These are phyloP conservation scores for Eospalax fontanierii DNA, from an alignment of 2,797 vertebrate species.

Conservation along the genomic window DNA sequence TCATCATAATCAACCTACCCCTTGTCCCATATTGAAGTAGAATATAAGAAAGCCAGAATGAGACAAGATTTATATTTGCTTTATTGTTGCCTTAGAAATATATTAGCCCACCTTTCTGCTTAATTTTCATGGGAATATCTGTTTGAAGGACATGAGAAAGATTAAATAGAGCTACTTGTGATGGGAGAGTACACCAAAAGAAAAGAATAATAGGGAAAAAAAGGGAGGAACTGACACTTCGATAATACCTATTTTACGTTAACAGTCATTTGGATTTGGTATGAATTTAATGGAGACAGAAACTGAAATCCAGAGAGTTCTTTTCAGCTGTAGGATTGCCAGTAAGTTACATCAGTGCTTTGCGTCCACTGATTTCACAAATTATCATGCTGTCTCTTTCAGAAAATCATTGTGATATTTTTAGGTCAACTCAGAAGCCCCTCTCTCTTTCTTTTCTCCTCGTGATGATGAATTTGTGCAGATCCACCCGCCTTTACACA, in stretches of 20 bases:
- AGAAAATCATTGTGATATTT: conserved; percentile 54
- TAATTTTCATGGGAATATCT: background rate
- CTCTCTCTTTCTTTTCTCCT: background rate
- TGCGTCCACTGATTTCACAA: conserved; percentile 48
- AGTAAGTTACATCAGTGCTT: conserved; percentile 32
- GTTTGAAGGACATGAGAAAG: background rate
- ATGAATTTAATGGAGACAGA: conserved; percentile 50
- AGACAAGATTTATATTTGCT: background rate
- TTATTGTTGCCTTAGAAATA: background rate
- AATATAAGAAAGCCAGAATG: background rate
- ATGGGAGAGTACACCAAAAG: background rate
- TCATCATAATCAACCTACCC: background rate
- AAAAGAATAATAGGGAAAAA: background rate
- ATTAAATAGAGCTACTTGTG: background rate
- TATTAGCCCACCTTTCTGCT: background rate
- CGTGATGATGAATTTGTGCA: background rate
- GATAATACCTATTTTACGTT: background rate
- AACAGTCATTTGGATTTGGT: conserved; percentile 37
- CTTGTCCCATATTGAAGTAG: background rate
- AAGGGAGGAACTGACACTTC: background rate
- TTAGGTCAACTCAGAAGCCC: conserved; percentile 45
- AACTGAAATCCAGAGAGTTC: conserved; percentile 10
- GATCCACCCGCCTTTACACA: background rate
- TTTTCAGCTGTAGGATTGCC: conserved; percentile 38
- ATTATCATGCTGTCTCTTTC: background rate